phyloP scores from a whole-genome alignment of 2,888 invertebrate genomes.

The Actias luna region DNA sequence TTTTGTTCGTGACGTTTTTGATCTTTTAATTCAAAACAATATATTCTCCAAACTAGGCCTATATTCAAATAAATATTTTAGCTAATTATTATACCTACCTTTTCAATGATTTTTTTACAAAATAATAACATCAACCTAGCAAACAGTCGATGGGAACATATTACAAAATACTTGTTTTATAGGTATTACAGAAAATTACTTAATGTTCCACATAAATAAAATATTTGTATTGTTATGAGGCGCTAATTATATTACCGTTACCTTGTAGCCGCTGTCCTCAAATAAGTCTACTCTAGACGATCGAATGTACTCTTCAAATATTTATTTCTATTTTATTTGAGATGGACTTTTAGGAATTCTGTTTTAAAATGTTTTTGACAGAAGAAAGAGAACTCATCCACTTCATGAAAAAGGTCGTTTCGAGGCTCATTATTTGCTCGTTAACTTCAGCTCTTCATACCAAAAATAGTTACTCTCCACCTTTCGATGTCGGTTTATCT shows the following conservation, averaged over 20 bases:
- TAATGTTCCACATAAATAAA: not conserved
- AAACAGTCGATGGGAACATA: no score
- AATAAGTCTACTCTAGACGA: not conserved
- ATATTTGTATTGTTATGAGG: not conserved
- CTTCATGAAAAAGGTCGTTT: not conserved
- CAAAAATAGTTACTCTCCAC: not conserved
- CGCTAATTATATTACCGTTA: not conserved
- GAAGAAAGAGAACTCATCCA: not conserved
- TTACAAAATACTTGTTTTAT: not conserved
- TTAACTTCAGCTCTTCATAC: not conserved
- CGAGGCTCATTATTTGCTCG: not conserved
- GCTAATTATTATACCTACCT: no score
- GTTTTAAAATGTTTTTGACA: not conserved
- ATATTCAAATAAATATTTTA: no score
- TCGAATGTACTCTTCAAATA: not conserved
- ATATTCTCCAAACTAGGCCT: no score
- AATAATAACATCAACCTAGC: no score
- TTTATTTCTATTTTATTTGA: not conserved
- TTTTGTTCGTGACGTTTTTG: no score
- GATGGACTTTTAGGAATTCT: not conserved
- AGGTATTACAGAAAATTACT: not conserved
- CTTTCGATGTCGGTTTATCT: no score
- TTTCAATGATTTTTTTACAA: no score
- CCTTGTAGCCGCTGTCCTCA: not conserved
- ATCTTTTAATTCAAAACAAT: no score